A percentile compares a stretch with the other conserved stretches of the same genome.
These are phyloP conservation scores for Lasiurus borealis DNA, from an alignment of 2,113 vertebrate species.

Conservation along the genomic window DNA sequence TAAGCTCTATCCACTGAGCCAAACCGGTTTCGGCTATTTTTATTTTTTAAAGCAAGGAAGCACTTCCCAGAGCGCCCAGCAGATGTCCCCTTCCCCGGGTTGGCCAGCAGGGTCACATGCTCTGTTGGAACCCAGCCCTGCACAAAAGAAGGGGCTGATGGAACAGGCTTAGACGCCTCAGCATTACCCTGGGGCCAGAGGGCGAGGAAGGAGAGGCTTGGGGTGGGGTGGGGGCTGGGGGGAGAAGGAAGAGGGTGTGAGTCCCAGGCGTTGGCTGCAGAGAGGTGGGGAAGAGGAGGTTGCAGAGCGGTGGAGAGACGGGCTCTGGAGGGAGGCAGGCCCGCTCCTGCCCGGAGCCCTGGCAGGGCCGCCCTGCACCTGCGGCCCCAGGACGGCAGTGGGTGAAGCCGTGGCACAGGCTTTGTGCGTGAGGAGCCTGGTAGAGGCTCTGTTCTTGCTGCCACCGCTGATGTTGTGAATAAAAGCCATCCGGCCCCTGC, in stretches of 20 bases:
- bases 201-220: not conserved
- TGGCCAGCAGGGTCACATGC: not conserved
- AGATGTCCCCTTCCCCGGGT: not conserved
- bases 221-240: too few species aligned
- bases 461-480: not conserved
- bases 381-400: not conserved
- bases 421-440: not conserved
- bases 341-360: not conserved
- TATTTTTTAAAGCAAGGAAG: not conserved
- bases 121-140: not conserved
- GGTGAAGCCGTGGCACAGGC: not conserved
- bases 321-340: too few species aligned
- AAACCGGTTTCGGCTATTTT: too few species aligned
- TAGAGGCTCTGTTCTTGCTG: not conserved
- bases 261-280: not conserved
- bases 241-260: accelerated
- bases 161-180: not conserved
- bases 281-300: too few species aligned
- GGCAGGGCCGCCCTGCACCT: not conserved
- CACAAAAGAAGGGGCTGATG: not conserved
- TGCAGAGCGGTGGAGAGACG: too few species aligned
- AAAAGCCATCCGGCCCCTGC: not conserved
- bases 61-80: not conserved
- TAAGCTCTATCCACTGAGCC: too few species aligned
- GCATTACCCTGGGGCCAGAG: not conserved